Evolutionary conservation across 92 coral and sea anemone species (phyloP), one percentile per base, ranked within the genome.

Genomic region (Parazoanthus atlanticus): DNA sequence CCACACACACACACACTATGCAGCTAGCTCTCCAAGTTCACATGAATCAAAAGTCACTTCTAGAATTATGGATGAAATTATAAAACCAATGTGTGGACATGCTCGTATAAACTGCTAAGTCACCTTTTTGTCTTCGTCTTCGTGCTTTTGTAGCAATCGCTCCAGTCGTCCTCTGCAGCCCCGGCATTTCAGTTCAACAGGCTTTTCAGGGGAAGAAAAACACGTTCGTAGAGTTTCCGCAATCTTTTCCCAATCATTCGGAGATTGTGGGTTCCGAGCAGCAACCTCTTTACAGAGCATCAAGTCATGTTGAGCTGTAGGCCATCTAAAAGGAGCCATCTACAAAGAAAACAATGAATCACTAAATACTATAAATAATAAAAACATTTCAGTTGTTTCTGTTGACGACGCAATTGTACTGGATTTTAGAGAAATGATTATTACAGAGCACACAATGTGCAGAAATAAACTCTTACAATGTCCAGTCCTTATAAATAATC

Each of bases 301-400:
- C 58, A 90, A 76, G 80, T 92, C 89, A 52, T 90, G 65, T 61
- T 58, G 56, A 19, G 83, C 72, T 56, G 65, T 88, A 80, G 92
- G 89, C 91, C 95, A 93, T 64, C 93, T 86, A 79, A 93, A 93
- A 25, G 95, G 91, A 77, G 93, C 93, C 95, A 90, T 93, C 89
- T 80, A 54, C 64, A 82, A 84, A 85, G 66, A 52, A 91, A 77
- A 85, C 43, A 81, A 76, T 30, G 81, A 76, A 76, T 25, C 74
- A 67, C 32, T 67, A 67, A 67, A 25, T 67, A 25, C 74, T 67
- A 67, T 25, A 67, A 67, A 67, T 25, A 67, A 67, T 5, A 67
- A 67, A 67, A 13, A 67, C 74, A 67, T 67, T 67, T 67, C 74
- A 67, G 29, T 67, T 67, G 74, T 67, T 67, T 67, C 28, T 67